Base-by-base conservation (phyloP, 2,888 invertebrate genomes). In the Hermaeophaga mercurialis region DNA sequence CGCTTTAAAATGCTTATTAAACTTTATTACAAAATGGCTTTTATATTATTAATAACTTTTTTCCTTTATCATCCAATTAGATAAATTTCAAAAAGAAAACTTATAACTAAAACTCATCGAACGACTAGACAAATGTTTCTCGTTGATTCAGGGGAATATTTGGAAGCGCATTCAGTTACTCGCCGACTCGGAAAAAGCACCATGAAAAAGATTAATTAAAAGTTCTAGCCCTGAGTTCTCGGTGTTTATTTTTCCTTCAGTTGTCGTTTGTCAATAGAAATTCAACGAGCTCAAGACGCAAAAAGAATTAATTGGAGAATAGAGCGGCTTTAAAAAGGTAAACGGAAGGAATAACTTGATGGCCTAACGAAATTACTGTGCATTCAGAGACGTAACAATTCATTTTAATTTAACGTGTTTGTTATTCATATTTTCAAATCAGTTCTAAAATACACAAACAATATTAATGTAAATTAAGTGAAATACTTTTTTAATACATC, bases 261-360 rank as follows among this genome's bases (percentile, higher is more conserved):
- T 26, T 48, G 48, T 38, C 38, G 38, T 28, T 38, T 48, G 48
- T 48, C 48, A 48, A 48, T 48, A 48, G 43, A 36, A 48, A 48
- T 48, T 48, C 26, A 6, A 26, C 43, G 47, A 26, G 47, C 33
- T 12, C 19, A 33, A 14, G 17, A 47, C 11, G 38, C 14, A 47
- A 48, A 48, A 48, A 48, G 26, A 36, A 48, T 48, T 38, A 48
- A 48, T 48, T 48, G 33, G 24, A 11, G 43, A 43, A 22, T 14
- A 47, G 33, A 46, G 31, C 12, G 38, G 38, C 26, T 38, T 34
- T 36, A 38, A 38, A 38, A 48, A 43, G 43, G 24, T 43, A 43
- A 43, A 43, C 43, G 43, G 14, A 9, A 43, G 24, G 43, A 26
- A 24, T 43, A 43, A 43, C 24, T 43, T 43, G 14, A 43, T 43